phyloP scores from a whole-genome alignment of 2,888 invertebrate species.

The Griposia aprilina region DNA sequence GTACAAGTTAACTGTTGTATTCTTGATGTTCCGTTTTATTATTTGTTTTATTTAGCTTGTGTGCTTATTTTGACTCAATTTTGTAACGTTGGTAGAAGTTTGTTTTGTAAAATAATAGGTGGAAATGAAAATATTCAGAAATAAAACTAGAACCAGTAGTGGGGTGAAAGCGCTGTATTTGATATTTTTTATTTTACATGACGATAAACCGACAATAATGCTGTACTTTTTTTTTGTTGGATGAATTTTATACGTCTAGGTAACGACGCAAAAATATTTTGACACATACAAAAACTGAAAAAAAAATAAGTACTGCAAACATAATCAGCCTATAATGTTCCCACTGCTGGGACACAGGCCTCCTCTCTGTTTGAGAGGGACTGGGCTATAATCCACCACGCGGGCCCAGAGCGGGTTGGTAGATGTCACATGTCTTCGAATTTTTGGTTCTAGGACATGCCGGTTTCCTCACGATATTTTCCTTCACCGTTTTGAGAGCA shows the following conservation, averaged over 20 bases:
- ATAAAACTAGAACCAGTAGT: neutral
- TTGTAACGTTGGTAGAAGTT: slow-evolving; percentile 16
- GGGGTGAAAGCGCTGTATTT: neutral
- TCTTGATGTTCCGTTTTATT: slow-evolving; percentile 74
- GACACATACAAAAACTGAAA: neutral
- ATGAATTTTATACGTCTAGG: neutral
- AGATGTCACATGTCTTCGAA: no score
- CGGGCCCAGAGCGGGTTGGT: no score
- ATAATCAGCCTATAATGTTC: no score
- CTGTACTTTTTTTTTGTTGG: neutral
- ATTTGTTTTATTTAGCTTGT: slow-evolving; percentile 75
- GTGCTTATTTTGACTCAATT: slow-evolving; percentile 68
- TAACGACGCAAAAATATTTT: neutral
- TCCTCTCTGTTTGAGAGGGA: no score
- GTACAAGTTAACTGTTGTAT: slow-evolving; percentile 76
- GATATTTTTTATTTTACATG: neutral
- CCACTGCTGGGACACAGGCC: no score
- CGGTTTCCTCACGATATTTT: no score
- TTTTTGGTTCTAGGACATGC: no score
- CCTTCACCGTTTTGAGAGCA: no score
- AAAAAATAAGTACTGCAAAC: neutral
- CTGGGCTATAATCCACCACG: no score
- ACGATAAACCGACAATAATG: neutral
- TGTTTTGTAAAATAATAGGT: neutral
- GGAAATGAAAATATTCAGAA: neutral